Conservation (phyloP, 2,113 vertebrate genomes). For the Delphinapterus leucas region DNA sequence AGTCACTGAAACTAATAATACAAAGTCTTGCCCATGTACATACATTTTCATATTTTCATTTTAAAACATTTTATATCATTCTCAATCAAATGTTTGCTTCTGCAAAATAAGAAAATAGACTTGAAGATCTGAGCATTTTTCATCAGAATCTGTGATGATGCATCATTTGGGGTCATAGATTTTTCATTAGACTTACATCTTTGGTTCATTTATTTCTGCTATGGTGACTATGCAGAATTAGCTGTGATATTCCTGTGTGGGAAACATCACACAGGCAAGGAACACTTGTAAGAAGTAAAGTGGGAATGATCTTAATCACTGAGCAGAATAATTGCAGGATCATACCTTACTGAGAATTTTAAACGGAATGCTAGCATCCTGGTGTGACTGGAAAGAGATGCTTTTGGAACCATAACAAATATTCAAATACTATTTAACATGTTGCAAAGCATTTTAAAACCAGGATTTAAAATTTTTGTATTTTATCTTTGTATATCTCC, state of each 20-base stretch:
- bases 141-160: not conserved
- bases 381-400: not conserved
- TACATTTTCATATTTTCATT: not conserved
- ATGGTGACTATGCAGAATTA: not conserved
- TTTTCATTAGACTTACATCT: not conserved
- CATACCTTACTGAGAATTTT: not conserved
- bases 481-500: not conserved
- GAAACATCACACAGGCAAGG: not conserved
- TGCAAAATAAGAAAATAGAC: not conserved
- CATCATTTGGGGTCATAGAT: not conserved
- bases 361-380: not conserved
- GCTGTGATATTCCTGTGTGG: not conserved
- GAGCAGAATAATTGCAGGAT: not conserved
- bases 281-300: not conserved
- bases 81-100: not conserved
- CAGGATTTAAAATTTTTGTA: not conserved
- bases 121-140: not conserved
- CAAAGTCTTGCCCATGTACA: not conserved
- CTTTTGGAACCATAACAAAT: not conserved
- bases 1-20: not conserved
- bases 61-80: not conserved
- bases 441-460: not conserved
- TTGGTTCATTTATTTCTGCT: not conserved
- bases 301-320: not conserved
- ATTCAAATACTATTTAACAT: not conserved